Base-by-base conservation (phyloP, 2,113 vertebrate species). In the Sinocyclocheilus grahami region DNA sequence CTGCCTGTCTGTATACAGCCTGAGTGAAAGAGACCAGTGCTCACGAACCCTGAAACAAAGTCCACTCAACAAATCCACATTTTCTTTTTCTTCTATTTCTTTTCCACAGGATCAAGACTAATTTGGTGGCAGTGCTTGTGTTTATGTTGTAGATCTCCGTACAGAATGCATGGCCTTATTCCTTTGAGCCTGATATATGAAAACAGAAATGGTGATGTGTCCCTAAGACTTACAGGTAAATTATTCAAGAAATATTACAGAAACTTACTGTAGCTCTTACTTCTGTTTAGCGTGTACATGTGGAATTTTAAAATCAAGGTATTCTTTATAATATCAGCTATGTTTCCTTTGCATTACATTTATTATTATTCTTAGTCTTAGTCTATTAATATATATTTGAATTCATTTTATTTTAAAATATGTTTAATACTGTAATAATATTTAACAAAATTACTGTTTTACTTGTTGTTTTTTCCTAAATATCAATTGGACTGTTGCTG, bases 1-100 rank as follows among this genome's bases (percentile, higher is more conserved):
- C 42, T 62, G 74, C 42, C n/a, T 10, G 87, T 37, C 74, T 63
- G 60, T 84, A 37, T 84, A 48, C 1, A 74, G 83, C 85, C 67
- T 69, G 87, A 12, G 11, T 81, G 75, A 2, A 65, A 85, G 27
- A 14, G 30, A 33, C 30, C 30, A 33, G 30, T 33, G 30, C 53
- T 69, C 22, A 39, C 48, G 76, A 60, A 71, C 85, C 82, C 62
- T 24, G n/a, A 53, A 77, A 53, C 82, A 72, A 24, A 58, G n/a
- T 60, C 4, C 80, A 33, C 81, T 75, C 18, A 33, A 16, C 33
- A 20, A 30, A 71, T 37, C 14, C 2, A 18, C 14, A 14, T 30
- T 33, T 71, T 9, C 14, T 4, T 20, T 71, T 39, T 72, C 30
- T 37, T 16, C 7, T 22, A 22, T 72, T 72, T 39, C 16, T 72